Percentiles rank a stretch among this genome's conserved stretches.
These are phyloP conservation scores for Orchesellides sinensis DNA, from an alignment of 2,888 invertebrate genomes.

Conservation along the genomic window DNA sequence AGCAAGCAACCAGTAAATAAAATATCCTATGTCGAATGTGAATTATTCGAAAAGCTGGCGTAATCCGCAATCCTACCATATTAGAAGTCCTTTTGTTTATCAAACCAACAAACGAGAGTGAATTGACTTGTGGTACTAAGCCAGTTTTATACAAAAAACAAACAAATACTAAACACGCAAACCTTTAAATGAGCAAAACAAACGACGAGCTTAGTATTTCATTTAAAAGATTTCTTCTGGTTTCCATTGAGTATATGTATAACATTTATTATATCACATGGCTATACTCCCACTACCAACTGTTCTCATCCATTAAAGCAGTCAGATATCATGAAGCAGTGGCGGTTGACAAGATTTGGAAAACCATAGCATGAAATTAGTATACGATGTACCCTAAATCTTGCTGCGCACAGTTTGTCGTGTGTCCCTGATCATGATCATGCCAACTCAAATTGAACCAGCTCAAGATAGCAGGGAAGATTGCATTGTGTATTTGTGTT, in stretches of 20 bases:
- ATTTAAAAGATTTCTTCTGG: no score
- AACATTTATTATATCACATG: not conserved
- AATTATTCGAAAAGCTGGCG: no score
- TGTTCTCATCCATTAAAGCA: not conserved
- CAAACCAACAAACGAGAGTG: not conserved
- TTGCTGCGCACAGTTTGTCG: not conserved
- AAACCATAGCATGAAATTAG: not conserved
- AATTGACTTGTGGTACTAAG: conserved; percentile 5
- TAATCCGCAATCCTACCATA: not conserved
- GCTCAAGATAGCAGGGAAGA: not conserved
- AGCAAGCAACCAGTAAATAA: not conserved
- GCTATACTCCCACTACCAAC: not conserved
- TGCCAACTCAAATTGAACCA: conserved; percentile 21
- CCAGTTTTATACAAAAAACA: conserved; percentile 5
- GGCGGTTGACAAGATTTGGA: not conserved
- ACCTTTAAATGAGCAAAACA: no score
- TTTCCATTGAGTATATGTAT: no score
- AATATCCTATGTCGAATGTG: not conserved
- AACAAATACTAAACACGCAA: not conserved
- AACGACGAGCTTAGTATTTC: not conserved
- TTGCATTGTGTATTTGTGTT: not conserved
- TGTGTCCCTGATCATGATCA: conserved; percentile 51
- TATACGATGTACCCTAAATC: not conserved
- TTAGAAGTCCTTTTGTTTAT: not conserved
- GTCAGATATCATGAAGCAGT: not conserved